Evolutionary conservation across 2,888 invertebrate species (phyloP).

Genomic region (Habroteleia sp.): DNA sequence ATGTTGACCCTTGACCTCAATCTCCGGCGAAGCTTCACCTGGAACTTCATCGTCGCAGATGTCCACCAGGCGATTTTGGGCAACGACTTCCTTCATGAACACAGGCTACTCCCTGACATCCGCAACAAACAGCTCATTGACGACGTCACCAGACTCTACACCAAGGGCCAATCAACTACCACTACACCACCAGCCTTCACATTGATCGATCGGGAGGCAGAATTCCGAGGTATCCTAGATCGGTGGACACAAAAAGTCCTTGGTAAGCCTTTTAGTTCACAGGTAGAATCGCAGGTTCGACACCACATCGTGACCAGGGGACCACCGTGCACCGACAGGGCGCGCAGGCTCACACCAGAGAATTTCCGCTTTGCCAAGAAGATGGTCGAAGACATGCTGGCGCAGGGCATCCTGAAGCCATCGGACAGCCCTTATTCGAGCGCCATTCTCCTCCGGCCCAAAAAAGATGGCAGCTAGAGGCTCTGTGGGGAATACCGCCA

Average conservation of each 20-base stretch:
- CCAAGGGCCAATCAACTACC: neutral
- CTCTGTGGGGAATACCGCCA: too few relatives aligned
- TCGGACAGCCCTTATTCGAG: neutral
- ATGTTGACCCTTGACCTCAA: too few relatives aligned
- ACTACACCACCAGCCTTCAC: neutral
- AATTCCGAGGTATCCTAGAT: neutral
- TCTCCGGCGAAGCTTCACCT: conserved; percentile 68
- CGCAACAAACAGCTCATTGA: conserved; percentile 2
- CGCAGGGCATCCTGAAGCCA: neutral
- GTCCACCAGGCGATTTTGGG: conserved; percentile 74
- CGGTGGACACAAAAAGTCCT: neutral
- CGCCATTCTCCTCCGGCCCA: neutral
- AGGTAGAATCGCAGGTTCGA: neutral
- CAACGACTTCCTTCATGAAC: conserved; percentile 70
- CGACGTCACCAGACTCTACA: conserved; percentile 55
- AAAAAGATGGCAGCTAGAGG: too few relatives aligned
- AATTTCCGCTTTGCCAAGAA: neutral
- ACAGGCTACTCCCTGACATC: conserved; percentile 13
- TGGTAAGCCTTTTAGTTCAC: too few relatives aligned
- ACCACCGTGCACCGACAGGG: conserved; percentile 71
- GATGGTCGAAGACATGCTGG: neutral
- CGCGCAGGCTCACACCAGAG: conserved; percentile 74
- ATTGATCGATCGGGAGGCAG: neutral
- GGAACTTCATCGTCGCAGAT: conserved; percentile 73
- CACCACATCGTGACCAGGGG: conserved; percentile 75